Percentiles rank a stretch among this genome's conserved stretches.
phyloP scores from a whole-genome alignment of 2,113 vertebrate genomes.

The Rhinichthys klamathensis region DNA sequence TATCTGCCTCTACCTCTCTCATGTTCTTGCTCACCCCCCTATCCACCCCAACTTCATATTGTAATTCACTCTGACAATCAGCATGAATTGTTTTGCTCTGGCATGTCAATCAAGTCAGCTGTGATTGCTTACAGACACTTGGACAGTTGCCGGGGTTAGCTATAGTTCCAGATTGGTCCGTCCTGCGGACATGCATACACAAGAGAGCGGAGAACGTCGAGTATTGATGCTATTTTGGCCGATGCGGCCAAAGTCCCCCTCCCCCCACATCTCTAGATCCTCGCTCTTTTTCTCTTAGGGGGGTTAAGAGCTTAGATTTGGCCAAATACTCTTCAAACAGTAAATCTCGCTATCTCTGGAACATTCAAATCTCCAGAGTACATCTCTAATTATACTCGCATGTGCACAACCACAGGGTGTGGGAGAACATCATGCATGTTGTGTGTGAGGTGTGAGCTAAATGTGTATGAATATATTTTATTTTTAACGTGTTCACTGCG shows the following conservation, averaged over 20 bases:
- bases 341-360: conserved; percentile 49
- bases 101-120: conserved; percentile 48
- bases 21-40: conserved; percentile 36
- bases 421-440: conserved; percentile 21
- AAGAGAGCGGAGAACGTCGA: neutral
- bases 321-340: conserved; percentile 32
- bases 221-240: conserved; percentile 25
- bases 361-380: conserved; percentile 2
- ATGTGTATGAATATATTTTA: conserved; percentile 14
- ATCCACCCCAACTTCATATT: conserved; percentile 1
- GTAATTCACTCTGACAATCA: conserved; percentile 56
- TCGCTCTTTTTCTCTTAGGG: conserved; percentile 2
- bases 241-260: neutral
- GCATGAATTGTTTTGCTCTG: conserved; percentile 50
- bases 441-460: neutral
- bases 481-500: neutral
- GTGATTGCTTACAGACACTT: conserved; percentile 62
- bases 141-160: conserved; percentile 49
- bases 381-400: conserved; percentile 38
- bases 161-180: conserved; percentile 45
- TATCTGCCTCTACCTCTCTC: neutral
- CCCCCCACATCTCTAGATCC: neutral
- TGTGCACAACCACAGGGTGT: conserved; percentile 39
- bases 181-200: conserved; percentile 33
- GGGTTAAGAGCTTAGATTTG: conserved; percentile 32